Evolutionary conservation across 35 echinoderm and acorn worm species (phyloP).

Genomic region (Lytechinus variegatus): DNA sequence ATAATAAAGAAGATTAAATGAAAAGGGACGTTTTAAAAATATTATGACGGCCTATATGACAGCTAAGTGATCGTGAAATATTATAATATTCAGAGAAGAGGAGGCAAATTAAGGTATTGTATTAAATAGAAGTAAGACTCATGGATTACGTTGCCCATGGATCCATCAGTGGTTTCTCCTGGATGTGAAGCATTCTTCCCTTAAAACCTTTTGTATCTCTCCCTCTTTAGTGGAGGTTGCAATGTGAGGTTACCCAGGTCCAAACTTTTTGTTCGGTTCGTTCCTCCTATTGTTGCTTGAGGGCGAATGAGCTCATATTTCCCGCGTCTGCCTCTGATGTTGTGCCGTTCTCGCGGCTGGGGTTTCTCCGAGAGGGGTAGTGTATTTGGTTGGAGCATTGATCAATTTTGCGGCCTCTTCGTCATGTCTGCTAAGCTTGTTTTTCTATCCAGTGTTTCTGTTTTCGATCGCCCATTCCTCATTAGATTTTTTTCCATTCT

Average conservation of each 20-base stretch:
- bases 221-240: not conserved
- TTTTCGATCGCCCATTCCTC: not conserved
- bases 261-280: constrained; percentile 7
- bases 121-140: not conserved
- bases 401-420: constrained; percentile 1
- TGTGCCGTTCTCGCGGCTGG: not conserved
- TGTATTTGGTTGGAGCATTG: not conserved
- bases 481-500: not conserved
- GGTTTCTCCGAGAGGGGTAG: not conserved
- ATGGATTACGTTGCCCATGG: constrained; percentile 9
- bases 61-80: not conserved
- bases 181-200: not conserved
- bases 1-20: not conserved
- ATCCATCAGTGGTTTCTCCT: not conserved
- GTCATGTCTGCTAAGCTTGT: not conserved
- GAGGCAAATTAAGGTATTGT: not conserved
- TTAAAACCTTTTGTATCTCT: not conserved
- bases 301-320: constrained; percentile 39
- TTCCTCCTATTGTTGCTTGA: constrained; percentile 24
- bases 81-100: not conserved
- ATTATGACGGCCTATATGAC: not conserved
- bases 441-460: not conserved
- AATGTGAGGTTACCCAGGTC: constrained; percentile 3
- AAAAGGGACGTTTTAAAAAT: not conserved
- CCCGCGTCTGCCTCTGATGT: constrained; percentile 43